These are phyloP conservation scores for Sphecodes monilicornis DNA, from an alignment of 2,888 invertebrate genomes.

Conservation along the genomic window DNA sequence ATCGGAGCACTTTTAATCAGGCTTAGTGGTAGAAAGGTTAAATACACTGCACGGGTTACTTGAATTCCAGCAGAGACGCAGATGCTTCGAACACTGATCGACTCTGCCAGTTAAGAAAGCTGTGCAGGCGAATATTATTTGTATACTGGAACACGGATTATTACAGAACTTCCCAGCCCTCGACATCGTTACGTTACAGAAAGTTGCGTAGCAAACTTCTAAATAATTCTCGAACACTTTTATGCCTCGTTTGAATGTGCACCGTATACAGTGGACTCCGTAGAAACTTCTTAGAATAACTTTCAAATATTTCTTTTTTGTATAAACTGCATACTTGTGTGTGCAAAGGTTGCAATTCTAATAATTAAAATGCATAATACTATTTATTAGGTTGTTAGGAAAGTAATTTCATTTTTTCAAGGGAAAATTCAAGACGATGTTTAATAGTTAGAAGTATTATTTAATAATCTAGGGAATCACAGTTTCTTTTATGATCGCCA, in stretches of 20 bases:
- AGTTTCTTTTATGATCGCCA: no score
- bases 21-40: constrained; percentile 11
- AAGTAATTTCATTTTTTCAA: no score
- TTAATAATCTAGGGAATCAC: no score
- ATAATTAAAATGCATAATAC: no score
- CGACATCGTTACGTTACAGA: neutral
- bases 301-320: neutral
- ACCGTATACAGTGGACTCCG: neutral
- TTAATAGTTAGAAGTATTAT: no score
- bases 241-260: neutral
- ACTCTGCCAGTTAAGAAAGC: neutral
- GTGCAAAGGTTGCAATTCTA: neutral
- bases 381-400: no score
- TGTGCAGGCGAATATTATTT: neutral
- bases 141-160: neutral
- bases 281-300: neutral
- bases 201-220: neutral
- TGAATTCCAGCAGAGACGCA: constrained; percentile 3
- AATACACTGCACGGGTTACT: constrained; percentile 4
- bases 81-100: constrained; percentile 12
- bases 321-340: neutral
- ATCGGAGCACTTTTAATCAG: constrained; percentile 5
- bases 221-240: neutral
- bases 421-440: no score
- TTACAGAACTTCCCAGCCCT: constrained; percentile 4